Base-by-base conservation (phyloP, 1,140 invertebrate species). In the Drosophila parabipectinata region DNA sequence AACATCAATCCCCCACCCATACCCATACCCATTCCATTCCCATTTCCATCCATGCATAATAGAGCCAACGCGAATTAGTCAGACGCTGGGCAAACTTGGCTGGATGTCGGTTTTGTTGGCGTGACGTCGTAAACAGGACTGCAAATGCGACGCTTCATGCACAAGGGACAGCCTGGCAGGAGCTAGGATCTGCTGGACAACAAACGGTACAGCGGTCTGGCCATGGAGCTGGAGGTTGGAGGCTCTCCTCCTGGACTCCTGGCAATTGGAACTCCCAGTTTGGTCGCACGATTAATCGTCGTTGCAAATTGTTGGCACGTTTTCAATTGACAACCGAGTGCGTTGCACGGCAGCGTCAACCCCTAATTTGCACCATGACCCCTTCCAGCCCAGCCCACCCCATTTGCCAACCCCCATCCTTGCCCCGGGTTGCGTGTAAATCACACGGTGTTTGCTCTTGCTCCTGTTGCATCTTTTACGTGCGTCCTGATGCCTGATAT, bases 281-380 rank as follows among this genome's bases (percentile, higher is more conserved):
- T 87, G 69, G 66, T 88, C 67, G 75, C 75, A 91, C 89, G 83
- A 91, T 91, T 91, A 91, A 91, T 91, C 84, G 89, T 90, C 89
- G 81, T 91, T 91, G 89, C 89, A 91, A 91, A 91, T 91, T 91
- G 89, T 91, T 91, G 89, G 89, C 89, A 91, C 89, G 89, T 91
- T 91, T 91, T 91, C 89, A 91, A 91, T 91, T 91, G 84, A 91
- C 89, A 91, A 76, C 72, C 73, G 67, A 74, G 71, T 68, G 63
- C 57, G 53, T 64, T 34, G 28, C 41, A 45, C 37, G 47, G 53
- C 50, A 59, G 51, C 59, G 68, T 50, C 83, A 88, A 88, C 83
- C 83, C 83, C 84, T 88, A 88, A 88, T 88, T 87, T 88, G 84
- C 76, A 77, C 64, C 60, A 51, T 74, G 72, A 71, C 47, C 54